phyloP scores from a whole-genome alignment of 2,888 invertebrate species.

The Chymomyza procnemis region DNA sequence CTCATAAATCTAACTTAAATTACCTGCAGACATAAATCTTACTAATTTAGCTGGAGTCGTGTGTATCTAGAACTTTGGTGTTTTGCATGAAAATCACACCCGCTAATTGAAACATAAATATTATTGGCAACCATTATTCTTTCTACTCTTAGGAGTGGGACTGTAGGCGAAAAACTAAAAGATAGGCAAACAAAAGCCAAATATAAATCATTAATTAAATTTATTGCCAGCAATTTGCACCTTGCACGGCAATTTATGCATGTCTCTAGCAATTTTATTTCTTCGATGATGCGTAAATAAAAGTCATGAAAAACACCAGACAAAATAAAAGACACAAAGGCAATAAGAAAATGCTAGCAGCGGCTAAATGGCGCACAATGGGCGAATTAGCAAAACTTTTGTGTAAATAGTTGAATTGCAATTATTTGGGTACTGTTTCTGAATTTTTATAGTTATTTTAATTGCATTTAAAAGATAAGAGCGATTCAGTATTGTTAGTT shows the following conservation, averaged over 20 bases:
- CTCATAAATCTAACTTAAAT: constrained; percentile 50
- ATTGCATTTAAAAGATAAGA: no score
- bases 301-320: constrained; percentile 1
- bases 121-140: constrained; percentile 37
- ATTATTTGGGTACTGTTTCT: no score
- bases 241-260: constrained; percentile 61
- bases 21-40: constrained; percentile 23
- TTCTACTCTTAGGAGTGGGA: constrained; percentile 2
- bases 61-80: neutral
- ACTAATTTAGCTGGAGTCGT: constrained; percentile 23
- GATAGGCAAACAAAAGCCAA: constrained; percentile 5
- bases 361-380: neutral
- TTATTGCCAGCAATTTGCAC: constrained; percentile 68
- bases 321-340: constrained; percentile 4
- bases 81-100: constrained; percentile 54
- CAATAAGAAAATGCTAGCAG: constrained; percentile 3
- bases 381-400: no score
- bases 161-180: neutral
- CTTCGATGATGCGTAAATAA: constrained; percentile 29
- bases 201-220: constrained; percentile 70
- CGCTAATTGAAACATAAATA: constrained; percentile 61
- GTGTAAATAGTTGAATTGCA: no score
- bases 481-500: no score
- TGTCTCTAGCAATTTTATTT: constrained; percentile 45
- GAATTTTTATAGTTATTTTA: no score